Base-by-base conservation (phyloP, 2,797 vertebrate genomes). In the Darevskia mixta region DNA sequence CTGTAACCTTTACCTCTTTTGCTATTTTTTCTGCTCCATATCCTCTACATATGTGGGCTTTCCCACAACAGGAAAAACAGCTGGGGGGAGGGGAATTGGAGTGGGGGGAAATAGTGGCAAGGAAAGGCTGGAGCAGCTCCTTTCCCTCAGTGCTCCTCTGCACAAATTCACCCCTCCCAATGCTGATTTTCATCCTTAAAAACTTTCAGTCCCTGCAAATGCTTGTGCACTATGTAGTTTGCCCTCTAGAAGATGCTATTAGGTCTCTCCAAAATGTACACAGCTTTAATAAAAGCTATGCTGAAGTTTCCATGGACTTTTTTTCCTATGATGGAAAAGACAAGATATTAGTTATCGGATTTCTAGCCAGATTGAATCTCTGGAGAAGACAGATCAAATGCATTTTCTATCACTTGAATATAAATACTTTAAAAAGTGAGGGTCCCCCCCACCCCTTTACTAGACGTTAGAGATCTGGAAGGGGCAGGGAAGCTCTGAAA, bases 271-370 rank as follows among this genome's bases (percentile, higher is more conserved):
- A 89, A 91, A 93, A 93, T 86, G 93, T 92, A 17, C 82, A 76
- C 49, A 90, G 41, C 82, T 93, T 93, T 90, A 76, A 83, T 87
- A 91, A 88, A 93, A 93, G 25, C 86, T 58, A 77, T 83, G 90
- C 88, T 55, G 89, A 84, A 61, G 15, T 93, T 73, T 90, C 49
- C 76, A 23, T 8, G 20, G 55, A 55, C 67, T 91, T 92, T 66
- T n/a, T 71, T 72, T 35, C 13, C 82, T 67, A 67, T 88, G 61
- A 58, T 49, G 66, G 87, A 77, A 91, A 88, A 10, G 87, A 81
- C 71, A 89, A 90, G 92, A 90, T 61, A 87, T 5, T 86, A 92
- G 91, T 91, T 41, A 88, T 4, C 85, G 78, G 76, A 41, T 55
- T 83, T 66, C 67, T 91, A 79, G 41, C 75, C 2, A 3, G 27